These are phyloP conservation scores for Onychostruthus taczanowskii DNA, from an alignment of 2,113 vertebrate species.

Conservation along the genomic window DNA sequence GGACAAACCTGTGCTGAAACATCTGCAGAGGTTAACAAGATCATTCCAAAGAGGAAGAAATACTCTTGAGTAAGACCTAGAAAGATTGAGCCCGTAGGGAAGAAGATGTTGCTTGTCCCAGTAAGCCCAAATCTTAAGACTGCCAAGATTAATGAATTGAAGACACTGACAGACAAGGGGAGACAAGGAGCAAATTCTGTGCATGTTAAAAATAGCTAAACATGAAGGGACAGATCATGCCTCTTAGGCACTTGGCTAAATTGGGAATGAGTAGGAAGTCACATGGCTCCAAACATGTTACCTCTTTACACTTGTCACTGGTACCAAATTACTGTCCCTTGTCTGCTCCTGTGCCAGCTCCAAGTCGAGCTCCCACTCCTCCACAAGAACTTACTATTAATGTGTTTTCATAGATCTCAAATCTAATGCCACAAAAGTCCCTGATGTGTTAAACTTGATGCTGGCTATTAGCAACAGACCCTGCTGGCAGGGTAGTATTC, in stretches of 20 bases:
- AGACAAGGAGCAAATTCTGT: background rate
- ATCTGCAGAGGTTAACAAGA: background rate
- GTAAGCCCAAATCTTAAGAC: background rate
- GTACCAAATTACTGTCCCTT: background rate
- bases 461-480: background rate
- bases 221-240: conserved; percentile 6
- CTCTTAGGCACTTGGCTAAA: conserved; percentile 28
- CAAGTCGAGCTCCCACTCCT: background rate
- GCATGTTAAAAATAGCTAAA: background rate
- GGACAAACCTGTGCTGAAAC: background rate
- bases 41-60: background rate
- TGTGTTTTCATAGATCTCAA: background rate
- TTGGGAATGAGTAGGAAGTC: conserved; percentile 45
- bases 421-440: background rate
- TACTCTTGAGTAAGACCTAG: background rate
- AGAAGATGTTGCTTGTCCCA: background rate
- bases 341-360: background rate
- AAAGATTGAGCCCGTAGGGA: background rate
- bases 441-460: background rate
- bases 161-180: conserved; percentile 8
- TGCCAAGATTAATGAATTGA: conserved; percentile 15
- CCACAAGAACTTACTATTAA: background rate
- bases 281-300: conserved; percentile 4
- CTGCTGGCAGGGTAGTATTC: background rate
- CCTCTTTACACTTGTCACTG: background rate